Evolutionary conservation across 2,797 vertebrate species (phyloP).

Genomic region (Mionectes olivaceus): DNA sequence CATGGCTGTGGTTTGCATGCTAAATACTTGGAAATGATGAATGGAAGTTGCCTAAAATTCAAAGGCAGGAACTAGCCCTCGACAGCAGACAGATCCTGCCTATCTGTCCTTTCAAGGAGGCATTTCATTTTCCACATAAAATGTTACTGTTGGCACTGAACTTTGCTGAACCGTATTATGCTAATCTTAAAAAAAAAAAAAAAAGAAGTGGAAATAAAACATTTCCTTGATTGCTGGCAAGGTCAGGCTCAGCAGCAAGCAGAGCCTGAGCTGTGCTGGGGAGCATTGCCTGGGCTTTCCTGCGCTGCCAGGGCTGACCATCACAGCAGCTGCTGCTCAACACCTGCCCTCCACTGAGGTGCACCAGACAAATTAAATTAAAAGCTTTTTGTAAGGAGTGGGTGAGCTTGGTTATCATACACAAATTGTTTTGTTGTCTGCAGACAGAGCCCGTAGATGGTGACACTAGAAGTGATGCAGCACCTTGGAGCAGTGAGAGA

Average conservation of each 20-base stretch:
- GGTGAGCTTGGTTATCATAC: background rate
- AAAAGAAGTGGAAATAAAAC: background rate
- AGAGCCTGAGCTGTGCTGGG: background rate
- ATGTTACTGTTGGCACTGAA: background rate
- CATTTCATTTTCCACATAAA: background rate
- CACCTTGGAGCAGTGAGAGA: background rate
- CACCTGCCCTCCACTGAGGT: background rate
- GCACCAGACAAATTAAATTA: background rate
- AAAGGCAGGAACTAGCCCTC: background rate
- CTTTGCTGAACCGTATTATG: background rate
- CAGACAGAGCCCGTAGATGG: background rate
- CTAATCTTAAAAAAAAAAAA: background rate
- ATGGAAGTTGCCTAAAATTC: conserved; percentile 18
- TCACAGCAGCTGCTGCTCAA: background rate
- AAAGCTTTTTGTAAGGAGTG: background rate
- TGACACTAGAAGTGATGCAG: background rate
- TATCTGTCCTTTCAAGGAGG: background rate
- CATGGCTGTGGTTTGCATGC: background rate
- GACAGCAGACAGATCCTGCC: background rate
- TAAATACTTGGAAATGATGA: background rate
- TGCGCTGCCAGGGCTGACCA: background rate
- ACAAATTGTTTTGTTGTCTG: background rate
- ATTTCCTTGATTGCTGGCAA: background rate
- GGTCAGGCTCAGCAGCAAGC: background rate
- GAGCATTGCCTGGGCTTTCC: background rate